Evolutionary conservation across 2,888 invertebrate genomes (phyloP), one percentile per base, ranked within the genome.

Genomic region (Microplitis deprimator): DNA sequence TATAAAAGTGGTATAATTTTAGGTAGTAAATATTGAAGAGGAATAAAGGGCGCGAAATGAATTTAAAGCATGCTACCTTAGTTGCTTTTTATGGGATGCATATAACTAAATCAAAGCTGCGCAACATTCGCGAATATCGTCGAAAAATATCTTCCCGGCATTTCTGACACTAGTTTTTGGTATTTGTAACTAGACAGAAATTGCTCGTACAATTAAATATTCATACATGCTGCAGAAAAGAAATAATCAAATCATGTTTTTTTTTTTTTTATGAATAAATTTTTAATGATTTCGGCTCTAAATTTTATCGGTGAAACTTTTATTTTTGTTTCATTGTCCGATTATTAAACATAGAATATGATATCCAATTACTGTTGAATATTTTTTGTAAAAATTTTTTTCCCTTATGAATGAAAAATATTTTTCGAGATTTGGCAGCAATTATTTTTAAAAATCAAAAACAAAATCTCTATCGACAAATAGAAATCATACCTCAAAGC

Each of bases 61-160:
- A 77, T 77, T 77, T 77, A 69, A 77, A 77, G 73, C 64, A 77
- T 64, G 69, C 70, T 10, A 70, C 69, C 62, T 60, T 62, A 60
- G 59, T 69, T 13, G 64, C 10, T 59, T 29, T 70, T 17, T 64
- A 69, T 73, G 7, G 50, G 50, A 50, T 50, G 41, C 68, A 64
- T 70, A 70, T 73, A 77, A 77, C 73, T 70, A 65, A 77, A 77
- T 77, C 77, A 77, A 73, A 77, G 77, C 73, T 64, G 20, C 77
- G 29, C 60, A 77, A 59, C 65, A 73, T 77, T 77, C 39, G 70
- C 40, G 73, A 73, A 74, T 74, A 73, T 73, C 73, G 41, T 65
- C 60, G 20, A 29, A 50, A 29, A 73, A 77, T 73, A 60, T 65
- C 65, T 69, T 6, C 6, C 8, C 62, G 64, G 13, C 65, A 77